Conservation (phyloP, 2,888 invertebrate genomes). For the Eupithecia insigniata region DNA sequence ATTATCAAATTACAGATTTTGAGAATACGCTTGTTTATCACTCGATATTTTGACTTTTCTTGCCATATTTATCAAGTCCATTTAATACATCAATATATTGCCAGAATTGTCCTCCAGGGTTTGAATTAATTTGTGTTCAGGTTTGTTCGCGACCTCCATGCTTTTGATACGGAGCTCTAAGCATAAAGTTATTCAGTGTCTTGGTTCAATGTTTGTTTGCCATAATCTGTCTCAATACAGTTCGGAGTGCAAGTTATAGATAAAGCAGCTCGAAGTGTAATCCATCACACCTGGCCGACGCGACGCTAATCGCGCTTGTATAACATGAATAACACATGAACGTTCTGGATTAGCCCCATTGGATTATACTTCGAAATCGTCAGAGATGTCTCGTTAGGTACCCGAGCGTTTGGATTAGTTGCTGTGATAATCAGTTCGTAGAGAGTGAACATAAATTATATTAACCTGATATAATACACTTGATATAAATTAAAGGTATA, state of each 20-base stretch:
- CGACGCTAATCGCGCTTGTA: background rate
- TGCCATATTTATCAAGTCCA: too few species aligned
- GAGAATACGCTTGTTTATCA: too few species aligned
- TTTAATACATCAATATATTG: too few species aligned
- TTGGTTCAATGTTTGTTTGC: background rate
- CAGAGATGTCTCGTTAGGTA: background rate
- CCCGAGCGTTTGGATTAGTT: background rate
- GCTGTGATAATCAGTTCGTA: background rate
- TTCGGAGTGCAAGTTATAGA: background rate
- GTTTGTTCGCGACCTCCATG: background rate
- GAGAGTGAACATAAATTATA: too few species aligned
- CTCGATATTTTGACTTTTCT: too few species aligned
- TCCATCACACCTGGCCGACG: slow-evolving; percentile 8
- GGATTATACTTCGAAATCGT: background rate
- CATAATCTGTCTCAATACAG: background rate
- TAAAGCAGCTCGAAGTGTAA: background rate
- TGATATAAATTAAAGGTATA: too few species aligned
- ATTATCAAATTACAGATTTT: too few species aligned
- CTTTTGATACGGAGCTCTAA: background rate
- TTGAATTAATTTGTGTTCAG: too few species aligned
- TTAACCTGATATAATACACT: too few species aligned
- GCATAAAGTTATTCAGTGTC: background rate
- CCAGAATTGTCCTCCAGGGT: too few species aligned
- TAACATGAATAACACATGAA: slow-evolving; percentile 6
- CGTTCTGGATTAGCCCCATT: background rate